phyloP scores from a whole-genome alignment of 2,888 invertebrate species.

The Rugalucina vietnamica region DNA sequence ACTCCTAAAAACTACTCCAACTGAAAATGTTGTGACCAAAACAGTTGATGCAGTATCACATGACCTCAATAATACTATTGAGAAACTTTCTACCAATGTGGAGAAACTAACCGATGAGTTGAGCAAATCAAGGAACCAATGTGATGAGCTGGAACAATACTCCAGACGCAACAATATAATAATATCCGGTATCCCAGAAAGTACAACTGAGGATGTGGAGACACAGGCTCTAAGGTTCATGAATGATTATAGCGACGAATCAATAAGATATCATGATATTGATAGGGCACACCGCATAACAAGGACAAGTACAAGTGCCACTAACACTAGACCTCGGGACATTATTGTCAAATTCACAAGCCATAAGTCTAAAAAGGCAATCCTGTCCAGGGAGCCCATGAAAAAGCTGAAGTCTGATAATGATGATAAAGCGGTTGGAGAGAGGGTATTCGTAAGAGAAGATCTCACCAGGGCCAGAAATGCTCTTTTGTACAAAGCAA shows the following conservation, averaged over 20 bases:
- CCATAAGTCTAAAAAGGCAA: too few relatives aligned
- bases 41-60: too few relatives aligned
- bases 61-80: background rate
- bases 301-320: background rate
- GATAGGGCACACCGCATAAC: background rate
- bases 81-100: background rate
- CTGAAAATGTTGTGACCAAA: too few relatives aligned
- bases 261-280: too few relatives aligned
- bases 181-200: background rate
- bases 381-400: background rate
- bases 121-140: background rate
- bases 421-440: background rate
- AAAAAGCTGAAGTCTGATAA: background rate
- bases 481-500: background rate
- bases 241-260: background rate
- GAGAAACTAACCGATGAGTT: background rate
- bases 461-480: background rate
- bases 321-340: background rate
- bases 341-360: background rate
- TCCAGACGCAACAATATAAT: background rate
- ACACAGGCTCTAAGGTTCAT: background rate
- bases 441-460: background rate
- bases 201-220: background rate
- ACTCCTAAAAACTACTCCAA: too few relatives aligned
- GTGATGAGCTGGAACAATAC: background rate